These are phyloP conservation scores for Lycaon pictus DNA, from an alignment of 2,113 vertebrate species.

Conservation along the genomic window DNA sequence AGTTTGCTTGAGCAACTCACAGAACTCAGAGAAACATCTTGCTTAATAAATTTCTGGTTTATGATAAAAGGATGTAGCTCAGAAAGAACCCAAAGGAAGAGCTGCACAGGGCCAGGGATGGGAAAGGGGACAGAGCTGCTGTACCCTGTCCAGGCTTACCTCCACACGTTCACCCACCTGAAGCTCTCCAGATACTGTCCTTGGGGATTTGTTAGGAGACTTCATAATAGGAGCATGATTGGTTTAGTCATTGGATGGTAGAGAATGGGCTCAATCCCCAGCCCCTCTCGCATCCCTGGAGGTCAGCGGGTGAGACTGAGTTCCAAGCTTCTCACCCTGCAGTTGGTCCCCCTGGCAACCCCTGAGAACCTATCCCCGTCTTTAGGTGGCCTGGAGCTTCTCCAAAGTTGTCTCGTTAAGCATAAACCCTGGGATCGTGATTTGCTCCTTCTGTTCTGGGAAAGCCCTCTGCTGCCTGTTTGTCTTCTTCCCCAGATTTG, in stretches of 20 bases:
- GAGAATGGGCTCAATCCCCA: neutral
- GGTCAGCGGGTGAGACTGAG: neutral
- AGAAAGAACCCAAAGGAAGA: no score
- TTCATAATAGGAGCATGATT: neutral
- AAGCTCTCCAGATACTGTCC: neutral
- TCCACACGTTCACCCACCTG: neutral
- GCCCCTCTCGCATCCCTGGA: neutral
- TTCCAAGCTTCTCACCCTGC: neutral
- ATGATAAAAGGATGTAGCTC: rapidly evolving
- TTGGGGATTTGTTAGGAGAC: neutral
- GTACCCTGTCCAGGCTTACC: neutral
- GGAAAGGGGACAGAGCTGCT: rapidly evolving
- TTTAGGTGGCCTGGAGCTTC: neutral
- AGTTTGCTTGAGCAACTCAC: neutral
- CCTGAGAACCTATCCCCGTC: neutral
- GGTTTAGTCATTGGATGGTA: rapidly evolving
- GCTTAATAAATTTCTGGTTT: rapidly evolving
- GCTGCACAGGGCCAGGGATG: rapidly evolving
- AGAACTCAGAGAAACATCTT: neutral
- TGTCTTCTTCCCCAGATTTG: neutral
- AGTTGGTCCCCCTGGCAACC: neutral
- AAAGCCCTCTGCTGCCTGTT: neutral
- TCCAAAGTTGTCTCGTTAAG: neutral
- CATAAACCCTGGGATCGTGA: rapidly evolving
- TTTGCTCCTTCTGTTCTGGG: neutral